phyloP scores from a whole-genome alignment of 2,888 invertebrate genomes.

The Agonum fuliginosum region DNA sequence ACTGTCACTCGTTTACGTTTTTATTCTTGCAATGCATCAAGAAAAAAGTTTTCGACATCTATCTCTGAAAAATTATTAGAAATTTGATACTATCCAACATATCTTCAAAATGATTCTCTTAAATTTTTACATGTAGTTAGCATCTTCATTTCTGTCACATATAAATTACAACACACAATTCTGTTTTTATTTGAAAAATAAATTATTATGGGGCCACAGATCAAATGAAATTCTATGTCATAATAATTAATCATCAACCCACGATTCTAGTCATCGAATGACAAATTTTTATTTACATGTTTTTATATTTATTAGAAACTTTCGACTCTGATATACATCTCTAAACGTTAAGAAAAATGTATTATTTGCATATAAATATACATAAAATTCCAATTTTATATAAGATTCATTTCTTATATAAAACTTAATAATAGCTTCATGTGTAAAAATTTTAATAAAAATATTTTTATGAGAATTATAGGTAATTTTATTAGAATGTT shows the following conservation, averaged over 20 bases:
- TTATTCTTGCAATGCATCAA: no score
- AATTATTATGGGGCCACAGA: not conserved
- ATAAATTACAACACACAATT: constrained; percentile 18
- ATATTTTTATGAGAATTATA: no score
- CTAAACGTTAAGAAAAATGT: no score
- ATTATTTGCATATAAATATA: no score
- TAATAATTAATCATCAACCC: not conserved
- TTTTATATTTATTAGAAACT: constrained; percentile 10
- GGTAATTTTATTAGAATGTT: no score
- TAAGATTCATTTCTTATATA: no score
- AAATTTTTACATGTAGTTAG: not conserved
- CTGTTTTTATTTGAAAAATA: constrained; percentile 2
- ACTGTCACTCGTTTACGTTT: no score
- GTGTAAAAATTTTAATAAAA: no score
- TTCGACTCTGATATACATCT: not conserved
- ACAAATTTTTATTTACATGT: constrained; percentile 13
- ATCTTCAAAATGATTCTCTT: not conserved
- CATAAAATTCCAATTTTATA: not conserved
- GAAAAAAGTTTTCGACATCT: no score
- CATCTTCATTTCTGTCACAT: not conserved
- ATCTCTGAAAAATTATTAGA: constrained; percentile 6
- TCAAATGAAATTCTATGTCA: not conserved
- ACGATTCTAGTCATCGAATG: not conserved
- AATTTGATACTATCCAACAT: constrained; percentile 31
- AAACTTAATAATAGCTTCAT: no score